These are phyloP conservation scores for Epizoanthus rinbou DNA, from an alignment of 92 coral and sea anemone species.

Conservation along the genomic window DNA sequence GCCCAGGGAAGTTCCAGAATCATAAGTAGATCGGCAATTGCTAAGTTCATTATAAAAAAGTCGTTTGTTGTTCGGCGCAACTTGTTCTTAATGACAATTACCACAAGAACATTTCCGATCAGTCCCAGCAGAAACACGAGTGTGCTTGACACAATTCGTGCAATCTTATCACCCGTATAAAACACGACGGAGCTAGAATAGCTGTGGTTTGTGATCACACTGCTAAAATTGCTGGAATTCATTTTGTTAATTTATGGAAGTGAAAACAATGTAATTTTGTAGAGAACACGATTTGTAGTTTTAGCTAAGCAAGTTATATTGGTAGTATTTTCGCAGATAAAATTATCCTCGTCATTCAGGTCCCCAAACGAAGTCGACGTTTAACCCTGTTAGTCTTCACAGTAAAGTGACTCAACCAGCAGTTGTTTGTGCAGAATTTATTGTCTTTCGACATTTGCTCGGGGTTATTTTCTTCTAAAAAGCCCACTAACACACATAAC, in stretches of 20 bases:
- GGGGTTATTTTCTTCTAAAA: neutral
- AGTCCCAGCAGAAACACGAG: slow-evolving; percentile 24
- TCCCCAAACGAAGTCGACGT: neutral
- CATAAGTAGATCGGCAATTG: slow-evolving; percentile 16
- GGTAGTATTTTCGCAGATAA: neutral
- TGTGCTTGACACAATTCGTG: neutral
- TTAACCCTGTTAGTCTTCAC: neutral
- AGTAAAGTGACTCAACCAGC: neutral
- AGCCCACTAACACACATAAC: neutral
- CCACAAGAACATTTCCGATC: slow-evolving; percentile 21
- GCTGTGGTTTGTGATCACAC: neutral
- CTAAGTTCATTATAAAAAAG: slow-evolving; percentile 29
- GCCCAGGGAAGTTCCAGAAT: slow-evolving; percentile 20
- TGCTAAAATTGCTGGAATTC: slow-evolving; percentile 14
- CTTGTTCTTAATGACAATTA: slow-evolving; percentile 25
- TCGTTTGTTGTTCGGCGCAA: slow-evolving; percentile 32
- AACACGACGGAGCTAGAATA: neutral
- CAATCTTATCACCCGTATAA: slow-evolving; percentile 23
- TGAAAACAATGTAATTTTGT: neutral
- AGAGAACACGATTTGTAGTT: neutral
- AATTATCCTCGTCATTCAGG: neutral
- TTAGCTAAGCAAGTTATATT: neutral
- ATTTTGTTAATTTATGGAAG: neutral
- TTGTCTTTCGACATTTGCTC: neutral
- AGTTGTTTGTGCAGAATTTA: neutral